These are phyloP conservation scores for Agrypnia vestita DNA, from an alignment of 1,140 invertebrate species.

Conservation along the genomic window DNA sequence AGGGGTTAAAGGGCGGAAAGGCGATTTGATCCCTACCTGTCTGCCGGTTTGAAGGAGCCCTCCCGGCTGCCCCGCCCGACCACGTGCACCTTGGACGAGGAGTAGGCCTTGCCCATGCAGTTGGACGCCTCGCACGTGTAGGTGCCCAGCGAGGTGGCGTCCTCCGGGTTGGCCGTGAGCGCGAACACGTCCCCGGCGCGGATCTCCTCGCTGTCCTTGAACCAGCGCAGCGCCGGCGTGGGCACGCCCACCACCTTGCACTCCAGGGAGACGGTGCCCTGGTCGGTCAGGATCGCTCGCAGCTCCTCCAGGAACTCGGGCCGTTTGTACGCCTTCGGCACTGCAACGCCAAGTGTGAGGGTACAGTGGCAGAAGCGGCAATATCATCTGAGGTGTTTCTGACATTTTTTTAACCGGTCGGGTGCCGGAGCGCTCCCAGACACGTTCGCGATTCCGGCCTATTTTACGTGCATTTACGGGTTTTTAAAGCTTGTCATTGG, in stretches of 20 bases:
- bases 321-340: constrained; percentile 89
- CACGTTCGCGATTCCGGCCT: too few species aligned
- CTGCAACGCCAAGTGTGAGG: constrained; percentile 71
- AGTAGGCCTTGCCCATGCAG: constrained; percentile 87
- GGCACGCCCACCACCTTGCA: constrained; percentile 92
- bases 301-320: constrained; percentile 90
- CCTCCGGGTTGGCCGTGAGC: constrained; percentile 84
- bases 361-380: too few species aligned
- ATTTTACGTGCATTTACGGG: too few species aligned
- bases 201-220: constrained; percentile 89
- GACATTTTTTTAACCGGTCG: too few species aligned
- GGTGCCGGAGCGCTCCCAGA: too few species aligned
- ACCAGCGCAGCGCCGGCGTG: constrained; percentile 86
- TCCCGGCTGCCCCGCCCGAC: constrained; percentile 79
- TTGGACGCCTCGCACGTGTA: constrained; percentile 91
- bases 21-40: constrained; percentile 66
- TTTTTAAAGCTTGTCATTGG: too few species aligned
- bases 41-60: constrained; percentile 76
- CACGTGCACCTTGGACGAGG: constrained; percentile 87
- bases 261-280: constrained; percentile 91
- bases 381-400: too few species aligned
- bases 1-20: constrained; percentile 34
- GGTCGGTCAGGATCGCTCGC: constrained; percentile 85
- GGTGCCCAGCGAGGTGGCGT: constrained; percentile 87
- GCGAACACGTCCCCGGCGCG: constrained; percentile 91